Evolutionary conservation across 2,113 vertebrate species (phyloP).

Genomic region (Antechinus flavipes): DNA sequence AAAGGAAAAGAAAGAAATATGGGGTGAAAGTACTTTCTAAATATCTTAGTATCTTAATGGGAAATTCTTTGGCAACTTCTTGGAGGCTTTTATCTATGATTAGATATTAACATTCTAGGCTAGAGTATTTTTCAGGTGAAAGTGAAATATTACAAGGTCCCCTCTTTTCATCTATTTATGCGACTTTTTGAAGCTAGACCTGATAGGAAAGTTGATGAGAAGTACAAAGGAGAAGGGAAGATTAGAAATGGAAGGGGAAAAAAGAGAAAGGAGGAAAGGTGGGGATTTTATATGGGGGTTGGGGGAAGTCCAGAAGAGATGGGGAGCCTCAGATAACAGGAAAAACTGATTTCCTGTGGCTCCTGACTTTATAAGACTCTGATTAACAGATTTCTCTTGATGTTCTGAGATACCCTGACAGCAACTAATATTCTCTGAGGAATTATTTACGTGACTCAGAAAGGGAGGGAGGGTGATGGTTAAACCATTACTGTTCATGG

Average conservation of each 20-base stretch:
- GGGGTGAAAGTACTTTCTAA: conserved; percentile 48
- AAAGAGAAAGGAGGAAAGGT: not conserved
- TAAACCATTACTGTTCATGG: conserved; percentile 67
- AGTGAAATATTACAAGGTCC: conserved; percentile 66
- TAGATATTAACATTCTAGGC: conserved; percentile 75
- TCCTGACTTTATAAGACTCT: conserved; percentile 34
- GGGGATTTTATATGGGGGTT: not conserved
- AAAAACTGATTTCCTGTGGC: conserved; percentile 33
- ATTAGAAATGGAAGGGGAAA: conserved; percentile 17
- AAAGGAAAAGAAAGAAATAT: conserved; percentile 36
- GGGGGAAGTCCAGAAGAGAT: not conserved
- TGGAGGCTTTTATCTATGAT: conserved; percentile 77
- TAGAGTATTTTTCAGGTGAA: conserved; percentile 57
- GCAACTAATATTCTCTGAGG: conserved; percentile 55
- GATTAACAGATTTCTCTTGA: conserved; percentile 72
- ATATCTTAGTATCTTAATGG: conserved; percentile 82
- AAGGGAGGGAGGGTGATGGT: conserved; percentile 45
- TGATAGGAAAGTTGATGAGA: conserved; percentile 70
- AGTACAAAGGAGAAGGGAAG: conserved; percentile 38
- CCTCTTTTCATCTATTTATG: conserved; percentile 44
- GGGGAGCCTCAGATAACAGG: conserved; percentile 26
- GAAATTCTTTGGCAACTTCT: conserved; percentile 76
- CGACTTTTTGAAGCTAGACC: conserved; percentile 29
- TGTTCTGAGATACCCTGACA: conserved; percentile 69
- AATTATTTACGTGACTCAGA: conserved; percentile 76